Percentiles rank a stretch among this genome's conserved stretches.
Evolutionary conservation across 2,888 invertebrate genomes (phyloP).

Genomic region (Himalopsyche tibetana): DNA sequence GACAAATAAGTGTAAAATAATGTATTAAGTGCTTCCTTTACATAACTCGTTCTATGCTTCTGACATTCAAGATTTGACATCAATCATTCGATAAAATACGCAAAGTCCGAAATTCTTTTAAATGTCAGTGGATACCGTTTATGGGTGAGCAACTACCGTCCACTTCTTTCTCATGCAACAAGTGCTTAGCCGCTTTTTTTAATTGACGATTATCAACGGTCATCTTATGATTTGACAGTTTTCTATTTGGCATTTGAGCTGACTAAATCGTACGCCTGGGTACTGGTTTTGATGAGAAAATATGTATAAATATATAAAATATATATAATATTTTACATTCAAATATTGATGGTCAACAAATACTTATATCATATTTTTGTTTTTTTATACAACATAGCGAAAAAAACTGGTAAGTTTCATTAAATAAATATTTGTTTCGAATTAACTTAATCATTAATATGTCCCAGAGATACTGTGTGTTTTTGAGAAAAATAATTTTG

Average conservation of each 20-base stretch:
- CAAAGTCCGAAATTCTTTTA: constrained; percentile 54
- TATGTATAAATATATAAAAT: too few species aligned
- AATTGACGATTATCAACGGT: constrained; percentile 35
- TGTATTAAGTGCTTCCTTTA: constrained; percentile 62
- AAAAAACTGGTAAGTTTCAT: too few species aligned
- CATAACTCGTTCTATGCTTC: constrained; percentile 63
- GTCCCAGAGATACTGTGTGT: too few species aligned
- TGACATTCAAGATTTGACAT: constrained; percentile 63
- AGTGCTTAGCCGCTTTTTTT: constrained; percentile 45
- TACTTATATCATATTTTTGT: background rate
- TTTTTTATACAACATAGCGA: too few species aligned
- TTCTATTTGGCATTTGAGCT: constrained; percentile 28
- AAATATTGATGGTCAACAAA: background rate
- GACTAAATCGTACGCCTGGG: background rate
- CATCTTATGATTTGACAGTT: constrained; percentile 33
- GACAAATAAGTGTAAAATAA: constrained; percentile 55
- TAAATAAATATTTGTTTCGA: too few species aligned
- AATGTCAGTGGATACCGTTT: constrained; percentile 60
- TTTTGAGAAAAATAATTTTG: too few species aligned
- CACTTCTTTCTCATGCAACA: constrained; percentile 46
- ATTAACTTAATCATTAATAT: too few species aligned
- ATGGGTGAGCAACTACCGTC: constrained; percentile 36
- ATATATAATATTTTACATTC: background rate
- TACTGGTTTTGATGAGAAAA: constrained; percentile 38
- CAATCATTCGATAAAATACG: constrained; percentile 63